Conservation (phyloP, 1,140 invertebrate genomes). For the Aphaenogaster rudis region DNA sequence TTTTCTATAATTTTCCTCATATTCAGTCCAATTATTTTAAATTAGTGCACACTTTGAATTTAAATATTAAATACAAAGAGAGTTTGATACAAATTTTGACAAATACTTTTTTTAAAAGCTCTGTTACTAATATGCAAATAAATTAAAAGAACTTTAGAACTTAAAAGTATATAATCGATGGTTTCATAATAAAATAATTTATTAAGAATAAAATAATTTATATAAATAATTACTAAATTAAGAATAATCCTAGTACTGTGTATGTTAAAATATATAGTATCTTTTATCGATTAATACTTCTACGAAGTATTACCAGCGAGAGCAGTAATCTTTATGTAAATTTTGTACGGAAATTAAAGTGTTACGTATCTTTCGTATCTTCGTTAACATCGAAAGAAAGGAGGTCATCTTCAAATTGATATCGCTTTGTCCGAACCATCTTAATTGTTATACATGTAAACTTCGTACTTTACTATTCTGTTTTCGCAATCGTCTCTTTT, state of each 20-base stretch:
- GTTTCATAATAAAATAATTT: background rate
- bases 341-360: background rate
- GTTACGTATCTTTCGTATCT: background rate
- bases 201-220: background rate
- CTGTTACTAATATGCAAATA: background rate
- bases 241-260: background rate
- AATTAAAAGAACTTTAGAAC: background rate
- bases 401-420: background rate
- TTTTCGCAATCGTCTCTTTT: slow-evolving; percentile 16
- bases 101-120: background rate
- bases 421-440: background rate
- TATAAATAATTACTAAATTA: background rate
- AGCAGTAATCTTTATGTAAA: slow-evolving; percentile 16
- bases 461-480: slow-evolving; percentile 29
- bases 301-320: background rate
- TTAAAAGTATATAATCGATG: background rate
- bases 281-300: background rate
- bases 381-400: background rate
- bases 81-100: background rate
- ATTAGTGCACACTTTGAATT: background rate
- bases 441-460: slow-evolving; percentile 21
- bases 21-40: background rate
- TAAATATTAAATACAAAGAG: background rate
- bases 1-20: background rate
- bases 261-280: background rate